These are phyloP conservation scores for Heteropelma amictum DNA, from an alignment of 2,888 invertebrate species.

Conservation along the genomic window DNA sequence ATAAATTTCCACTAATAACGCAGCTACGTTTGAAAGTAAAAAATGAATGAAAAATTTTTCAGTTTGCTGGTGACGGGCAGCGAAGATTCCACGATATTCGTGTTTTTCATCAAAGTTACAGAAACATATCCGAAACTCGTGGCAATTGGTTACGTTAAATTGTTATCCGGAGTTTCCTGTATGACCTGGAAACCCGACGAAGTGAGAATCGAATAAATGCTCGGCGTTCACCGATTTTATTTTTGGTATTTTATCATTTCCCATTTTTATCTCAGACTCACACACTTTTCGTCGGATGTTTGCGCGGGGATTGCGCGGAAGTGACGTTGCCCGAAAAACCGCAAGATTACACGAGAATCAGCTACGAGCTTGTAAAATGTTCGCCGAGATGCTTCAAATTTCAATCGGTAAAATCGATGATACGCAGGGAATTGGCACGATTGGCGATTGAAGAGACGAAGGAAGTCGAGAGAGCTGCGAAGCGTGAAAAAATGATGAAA, in stretches of 20 bases:
- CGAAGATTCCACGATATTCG: conserved; percentile 85
- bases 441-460: conserved; percentile 80
- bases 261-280: conserved; percentile 67
- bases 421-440: conserved; percentile 81
- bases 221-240: too few species aligned
- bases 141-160: conserved; percentile 84
- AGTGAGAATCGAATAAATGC: too few species aligned
- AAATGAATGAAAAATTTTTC: conserved; percentile 15
- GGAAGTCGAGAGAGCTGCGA: conserved; percentile 79
- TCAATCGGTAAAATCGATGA: conserved; percentile 81
- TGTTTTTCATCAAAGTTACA: conserved; percentile 79
- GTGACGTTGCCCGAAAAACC: conserved; percentile 78
- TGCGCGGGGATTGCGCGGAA: conserved; percentile 80
- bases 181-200: conserved; percentile 84
- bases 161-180: conserved; percentile 82
- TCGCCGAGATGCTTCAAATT: conserved; percentile 78
- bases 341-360: conserved; percentile 76
- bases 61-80: conserved; percentile 84
- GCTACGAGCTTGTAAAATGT: conserved; percentile 76
- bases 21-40: neutral
- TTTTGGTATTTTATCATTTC: neutral
- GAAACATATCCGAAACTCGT: conserved; percentile 78
- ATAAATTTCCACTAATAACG: too few species aligned
- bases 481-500: conserved; percentile 81
- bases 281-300: conserved; percentile 80